phyloP scores from a whole-genome alignment of 2,797 vertebrate genomes.

The Odontamblyopus rebecca region DNA sequence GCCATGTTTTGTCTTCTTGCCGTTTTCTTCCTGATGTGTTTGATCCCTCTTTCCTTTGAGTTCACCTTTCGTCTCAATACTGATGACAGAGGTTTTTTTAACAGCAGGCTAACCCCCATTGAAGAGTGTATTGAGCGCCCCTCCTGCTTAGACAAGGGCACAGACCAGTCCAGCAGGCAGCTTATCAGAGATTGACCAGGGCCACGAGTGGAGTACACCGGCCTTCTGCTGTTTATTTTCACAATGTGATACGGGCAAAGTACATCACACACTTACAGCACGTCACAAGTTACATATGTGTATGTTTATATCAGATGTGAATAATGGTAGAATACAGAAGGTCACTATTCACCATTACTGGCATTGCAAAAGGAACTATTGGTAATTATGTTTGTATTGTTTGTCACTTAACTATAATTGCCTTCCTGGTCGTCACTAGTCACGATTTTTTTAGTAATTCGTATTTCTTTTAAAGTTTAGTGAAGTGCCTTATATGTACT shows the following conservation, averaged over 20 bases:
- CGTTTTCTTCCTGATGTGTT: not conserved
- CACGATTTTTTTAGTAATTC: too few relatives aligned
- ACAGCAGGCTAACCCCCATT: conserved; percentile 28
- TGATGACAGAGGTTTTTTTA: conserved; percentile 12
- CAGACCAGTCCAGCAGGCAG: conserved; percentile 30
- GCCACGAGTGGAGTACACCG: conserved; percentile 16
- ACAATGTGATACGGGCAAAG: conserved; percentile 18
- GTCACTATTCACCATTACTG: not conserved
- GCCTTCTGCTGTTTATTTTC: conserved; percentile 18
- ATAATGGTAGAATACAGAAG: not conserved
- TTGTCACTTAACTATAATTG: too few relatives aligned
- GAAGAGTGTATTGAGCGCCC: conserved; percentile 49
- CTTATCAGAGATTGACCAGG: conserved; percentile 44
- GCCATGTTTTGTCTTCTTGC: not conserved
- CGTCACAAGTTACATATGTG: not conserved
- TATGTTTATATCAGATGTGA: not conserved
- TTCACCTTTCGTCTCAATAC: conserved; percentile 1
- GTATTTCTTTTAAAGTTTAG: too few relatives aligned
- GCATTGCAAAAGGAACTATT: not conserved
- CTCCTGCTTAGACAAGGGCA: conserved; percentile 24
- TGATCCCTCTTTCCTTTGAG: not conserved
- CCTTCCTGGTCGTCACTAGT: too few relatives aligned
- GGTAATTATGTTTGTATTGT: not conserved
- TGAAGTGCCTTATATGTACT: too few relatives aligned
- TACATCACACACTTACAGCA: not conserved